Conservation (phyloP, 2,113 vertebrate species). For the Ptyas mucosa region DNA sequence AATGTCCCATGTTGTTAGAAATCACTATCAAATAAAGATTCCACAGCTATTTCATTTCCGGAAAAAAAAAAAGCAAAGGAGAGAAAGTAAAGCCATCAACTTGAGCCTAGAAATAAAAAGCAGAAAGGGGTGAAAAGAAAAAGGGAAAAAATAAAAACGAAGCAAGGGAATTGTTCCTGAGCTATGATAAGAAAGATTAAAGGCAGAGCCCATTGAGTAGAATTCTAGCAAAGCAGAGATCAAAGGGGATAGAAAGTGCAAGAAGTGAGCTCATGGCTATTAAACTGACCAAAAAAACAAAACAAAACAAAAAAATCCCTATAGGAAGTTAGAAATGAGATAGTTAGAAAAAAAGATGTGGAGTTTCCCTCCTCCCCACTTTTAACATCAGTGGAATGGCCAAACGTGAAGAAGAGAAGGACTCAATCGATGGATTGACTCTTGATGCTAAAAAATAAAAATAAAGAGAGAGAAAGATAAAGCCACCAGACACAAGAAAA, state of each 20-base stretch:
- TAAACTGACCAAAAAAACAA: slow-evolving; percentile 41
- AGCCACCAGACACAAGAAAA: background rate
- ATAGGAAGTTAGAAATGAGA: slow-evolving; percentile 44
- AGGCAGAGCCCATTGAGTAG: slow-evolving; percentile 45
- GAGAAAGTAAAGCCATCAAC: slow-evolving; percentile 11
- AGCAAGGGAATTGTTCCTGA: slow-evolving; percentile 46
- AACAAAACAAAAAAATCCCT: slow-evolving; percentile 26
- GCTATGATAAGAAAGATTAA: slow-evolving; percentile 55
- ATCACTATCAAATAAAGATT: slow-evolving; percentile 3
- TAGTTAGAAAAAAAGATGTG: slow-evolving; percentile 22
- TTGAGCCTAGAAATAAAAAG: slow-evolving; percentile 23
- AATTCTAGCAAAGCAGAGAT: slow-evolving; percentile 52
- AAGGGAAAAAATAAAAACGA: background rate
- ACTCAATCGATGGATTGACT: background rate
- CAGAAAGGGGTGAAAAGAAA: background rate
- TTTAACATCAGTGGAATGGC: slow-evolving; percentile 19
- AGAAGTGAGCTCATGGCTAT: slow-evolving; percentile 55
- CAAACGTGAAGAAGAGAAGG: background rate
- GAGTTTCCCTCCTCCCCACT: slow-evolving; percentile 11
- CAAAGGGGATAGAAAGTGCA: slow-evolving; percentile 29
- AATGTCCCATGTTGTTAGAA: background rate
- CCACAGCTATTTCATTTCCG: slow-evolving; percentile 23
- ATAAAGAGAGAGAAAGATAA: background rate
- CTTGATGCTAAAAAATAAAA: background rate
- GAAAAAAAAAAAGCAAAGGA: background rate